Conservation (phyloP, 2,888 invertebrate species). For the Lamellibrachia columna region DNA sequence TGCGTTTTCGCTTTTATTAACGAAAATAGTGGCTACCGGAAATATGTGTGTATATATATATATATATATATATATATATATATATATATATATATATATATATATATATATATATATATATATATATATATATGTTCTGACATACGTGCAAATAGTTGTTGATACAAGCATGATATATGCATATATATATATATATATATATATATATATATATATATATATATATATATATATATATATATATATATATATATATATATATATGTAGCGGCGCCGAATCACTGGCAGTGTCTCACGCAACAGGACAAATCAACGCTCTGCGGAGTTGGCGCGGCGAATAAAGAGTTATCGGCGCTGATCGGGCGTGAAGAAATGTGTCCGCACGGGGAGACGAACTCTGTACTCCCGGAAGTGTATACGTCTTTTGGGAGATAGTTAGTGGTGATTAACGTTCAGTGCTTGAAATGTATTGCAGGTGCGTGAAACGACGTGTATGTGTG, state of each 20-base stretch:
- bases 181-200: too few species aligned
- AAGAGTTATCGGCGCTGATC: background rate
- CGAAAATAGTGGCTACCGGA: background rate
- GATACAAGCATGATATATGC: too few species aligned
- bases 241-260: too few species aligned
- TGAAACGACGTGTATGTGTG: background rate
- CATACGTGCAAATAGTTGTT: too few species aligned
- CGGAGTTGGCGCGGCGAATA: background rate
- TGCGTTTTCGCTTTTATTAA: background rate
- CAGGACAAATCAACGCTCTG: background rate
- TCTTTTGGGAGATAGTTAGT: constrained; percentile 4
- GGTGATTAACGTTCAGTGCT: background rate
- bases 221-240: too few species aligned
- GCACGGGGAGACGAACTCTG: background rate
- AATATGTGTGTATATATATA: background rate
- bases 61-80: background rate
- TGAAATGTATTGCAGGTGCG: background rate
- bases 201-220: too few species aligned
- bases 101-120: background rate
- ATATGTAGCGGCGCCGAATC: background rate
- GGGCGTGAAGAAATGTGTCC: background rate
- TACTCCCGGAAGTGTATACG: background rate
- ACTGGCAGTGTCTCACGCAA: background rate
- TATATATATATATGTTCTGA: background rate
- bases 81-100: constrained; percentile 14